phyloP scores from a whole-genome alignment of 1,140 invertebrate genomes.

The Temnothorax nylanderi region DNA sequence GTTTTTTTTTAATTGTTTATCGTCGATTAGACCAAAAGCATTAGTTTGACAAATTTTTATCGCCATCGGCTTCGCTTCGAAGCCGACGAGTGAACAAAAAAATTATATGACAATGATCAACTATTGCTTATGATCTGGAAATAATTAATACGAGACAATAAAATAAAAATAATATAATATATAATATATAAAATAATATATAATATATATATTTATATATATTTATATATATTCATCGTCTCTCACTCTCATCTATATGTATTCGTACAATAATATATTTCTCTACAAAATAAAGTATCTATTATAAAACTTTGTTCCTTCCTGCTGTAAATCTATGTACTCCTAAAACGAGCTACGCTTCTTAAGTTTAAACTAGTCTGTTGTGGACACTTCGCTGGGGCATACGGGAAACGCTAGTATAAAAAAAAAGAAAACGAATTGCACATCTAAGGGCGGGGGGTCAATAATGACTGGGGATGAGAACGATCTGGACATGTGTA shows the following conservation, averaged over 20 bases:
- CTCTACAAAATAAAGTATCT: slow-evolving; percentile 83
- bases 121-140: slow-evolving; percentile 70
- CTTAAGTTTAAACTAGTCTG: slow-evolving; percentile 55
- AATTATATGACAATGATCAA: slow-evolving; percentile 39
- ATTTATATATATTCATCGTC: slow-evolving; percentile 66
- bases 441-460: slow-evolving; percentile 62
- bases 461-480: slow-evolving; percentile 21
- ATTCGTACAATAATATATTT: slow-evolving; percentile 81
- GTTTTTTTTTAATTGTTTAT: slow-evolving; percentile 73
- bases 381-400: slow-evolving; percentile 22
- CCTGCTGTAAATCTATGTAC: slow-evolving; percentile 63
- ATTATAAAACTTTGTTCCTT: slow-evolving; percentile 80
- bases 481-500: slow-evolving; percentile 61
- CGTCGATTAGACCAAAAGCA: slow-evolving; percentile 71
- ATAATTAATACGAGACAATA: slow-evolving; percentile 78
- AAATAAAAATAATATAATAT: slow-evolving; percentile 81
- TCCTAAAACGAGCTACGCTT: slow-evolving; percentile 54
- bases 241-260: slow-evolving; percentile 77
- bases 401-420: slow-evolving; percentile 29
- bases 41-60: slow-evolving; percentile 64
- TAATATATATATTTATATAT: slow-evolving; percentile 76
- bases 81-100: neutral
- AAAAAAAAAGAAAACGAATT: slow-evolving; percentile 61
- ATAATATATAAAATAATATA: slow-evolving; percentile 73
- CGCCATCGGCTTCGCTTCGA: neutral